Evolutionary conservation across 2,888 invertebrate species (phyloP), one percentile per base, ranked within the genome.

Genomic region (Arge pagana): DNA sequence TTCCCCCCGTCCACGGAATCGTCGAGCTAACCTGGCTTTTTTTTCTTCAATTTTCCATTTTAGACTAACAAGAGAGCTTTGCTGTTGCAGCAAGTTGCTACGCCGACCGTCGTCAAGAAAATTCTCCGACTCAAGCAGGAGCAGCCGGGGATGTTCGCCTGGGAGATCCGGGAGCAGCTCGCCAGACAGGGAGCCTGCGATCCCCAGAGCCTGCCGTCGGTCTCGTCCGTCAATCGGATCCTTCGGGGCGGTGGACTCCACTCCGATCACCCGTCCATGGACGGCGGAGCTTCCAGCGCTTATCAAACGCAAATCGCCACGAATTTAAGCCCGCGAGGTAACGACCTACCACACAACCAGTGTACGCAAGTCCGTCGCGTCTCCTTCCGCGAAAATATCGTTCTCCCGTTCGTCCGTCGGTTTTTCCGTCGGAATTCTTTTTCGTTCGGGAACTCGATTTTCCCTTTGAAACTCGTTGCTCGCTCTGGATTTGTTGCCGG

Each of bases 61-160:
- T 51, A 51, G 50, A 51, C 35, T 51, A 51, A 51, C 43, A 35
- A 40, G 52, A 39, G 52, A 43, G 55, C 60, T 60, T 63, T 70
- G 66, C 69, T 60, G 61, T 80, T 84, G 57, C 85, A 94, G 93
- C 93, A 96, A 93, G 96, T 96, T 57, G 95, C 96, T 56, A 96
- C 96, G 3, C 96, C 96, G 1, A 92, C 93, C 0, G 95, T 96
- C 1, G 95, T 96, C 10, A 91, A 94, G 80, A 93, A 94, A 80
- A 96, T 97, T 63, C 84, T 96, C 24, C 88, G 94, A 4, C 85
- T 94, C 66, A 96, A 96, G 75, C 93, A 93, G 71, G 94, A 96
- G 75, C 95, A 96, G 77, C 96, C 96, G 0, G 92, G 93, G 4
- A 91, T 96, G 87, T 96, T 96, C 76, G 96, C 96, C 7, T 96